These are phyloP conservation scores for Lichenostomus cassidix DNA, from an alignment of 2,113 vertebrate genomes.

Conservation along the genomic window DNA sequence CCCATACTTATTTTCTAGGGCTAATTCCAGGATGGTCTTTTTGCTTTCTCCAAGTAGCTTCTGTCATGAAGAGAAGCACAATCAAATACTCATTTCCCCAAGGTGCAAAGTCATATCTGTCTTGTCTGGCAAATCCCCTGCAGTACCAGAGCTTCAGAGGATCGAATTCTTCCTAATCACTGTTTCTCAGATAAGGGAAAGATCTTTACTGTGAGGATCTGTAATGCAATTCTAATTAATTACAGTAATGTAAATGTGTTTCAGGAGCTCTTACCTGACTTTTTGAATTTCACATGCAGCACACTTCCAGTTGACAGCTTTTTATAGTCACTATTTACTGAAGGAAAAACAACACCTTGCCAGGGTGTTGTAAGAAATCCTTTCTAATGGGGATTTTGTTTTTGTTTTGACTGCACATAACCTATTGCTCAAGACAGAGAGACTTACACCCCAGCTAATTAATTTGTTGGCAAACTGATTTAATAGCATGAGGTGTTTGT, in stretches of 20 bases:
- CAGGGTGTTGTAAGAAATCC: not conserved
- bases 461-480: not conserved
- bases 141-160: not conserved
- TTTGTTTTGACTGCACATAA: not conserved
- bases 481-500: not conserved
- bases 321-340: not conserved
- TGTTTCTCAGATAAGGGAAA: not conserved
- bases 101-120: not conserved
- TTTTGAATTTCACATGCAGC: not conserved
- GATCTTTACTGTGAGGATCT: not conserved
- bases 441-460: not conserved
- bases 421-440: conserved; percentile 16
- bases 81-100: not conserved
- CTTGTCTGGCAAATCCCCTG: not conserved
- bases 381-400: not conserved
- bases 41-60: not conserved
- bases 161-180: not conserved
- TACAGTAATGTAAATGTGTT: not conserved
- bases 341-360: not conserved
- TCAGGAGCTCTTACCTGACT: not conserved
- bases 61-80: not conserved
- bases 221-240: not conserved
- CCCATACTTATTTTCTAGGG: not conserved
- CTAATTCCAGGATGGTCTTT: not conserved
- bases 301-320: not conserved